Evolutionary conservation across 2,113 vertebrate genomes (phyloP).

Genomic region (Microcebus lehilahytsara): DNA sequence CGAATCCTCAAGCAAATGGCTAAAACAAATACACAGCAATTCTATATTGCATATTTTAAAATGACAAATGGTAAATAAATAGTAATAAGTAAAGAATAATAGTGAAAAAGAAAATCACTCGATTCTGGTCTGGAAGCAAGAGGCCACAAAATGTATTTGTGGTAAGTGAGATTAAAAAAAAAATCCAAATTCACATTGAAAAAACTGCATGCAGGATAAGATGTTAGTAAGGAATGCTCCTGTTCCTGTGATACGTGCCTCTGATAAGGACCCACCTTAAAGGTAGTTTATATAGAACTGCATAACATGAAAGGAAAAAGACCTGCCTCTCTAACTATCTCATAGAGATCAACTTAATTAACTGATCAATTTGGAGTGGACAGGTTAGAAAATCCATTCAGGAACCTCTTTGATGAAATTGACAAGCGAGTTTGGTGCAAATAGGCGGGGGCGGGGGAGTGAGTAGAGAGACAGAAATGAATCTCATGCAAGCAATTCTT

Average conservation of each 20-base stretch:
- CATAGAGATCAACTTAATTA: conserved; percentile 48
- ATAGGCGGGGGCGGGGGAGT: background rate
- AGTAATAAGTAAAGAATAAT: background rate
- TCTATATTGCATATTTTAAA: background rate
- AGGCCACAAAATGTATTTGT: background rate
- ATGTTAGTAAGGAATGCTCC: background rate
- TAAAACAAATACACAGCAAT: background rate
- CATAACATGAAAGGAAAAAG: background rate
- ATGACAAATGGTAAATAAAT: background rate
- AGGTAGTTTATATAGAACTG: background rate
- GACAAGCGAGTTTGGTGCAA: conserved; percentile 11
- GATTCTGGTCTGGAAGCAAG: background rate
- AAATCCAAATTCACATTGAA: background rate
- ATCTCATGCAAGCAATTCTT: background rate
- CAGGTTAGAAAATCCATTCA: conserved; percentile 59
- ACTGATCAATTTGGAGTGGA: conserved; percentile 44
- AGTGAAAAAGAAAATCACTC: background rate
- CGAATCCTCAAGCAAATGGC: background rate
- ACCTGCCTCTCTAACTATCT: background rate
- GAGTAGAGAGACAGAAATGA: background rate
- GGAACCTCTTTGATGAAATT: conserved; percentile 40
- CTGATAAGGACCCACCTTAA: background rate
- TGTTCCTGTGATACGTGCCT: background rate
- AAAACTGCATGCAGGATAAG: background rate
- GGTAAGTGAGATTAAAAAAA: background rate